Conservation (phyloP, 92 coral and sea anemone genomes). For the Palythoa caribaeorum region DNA sequence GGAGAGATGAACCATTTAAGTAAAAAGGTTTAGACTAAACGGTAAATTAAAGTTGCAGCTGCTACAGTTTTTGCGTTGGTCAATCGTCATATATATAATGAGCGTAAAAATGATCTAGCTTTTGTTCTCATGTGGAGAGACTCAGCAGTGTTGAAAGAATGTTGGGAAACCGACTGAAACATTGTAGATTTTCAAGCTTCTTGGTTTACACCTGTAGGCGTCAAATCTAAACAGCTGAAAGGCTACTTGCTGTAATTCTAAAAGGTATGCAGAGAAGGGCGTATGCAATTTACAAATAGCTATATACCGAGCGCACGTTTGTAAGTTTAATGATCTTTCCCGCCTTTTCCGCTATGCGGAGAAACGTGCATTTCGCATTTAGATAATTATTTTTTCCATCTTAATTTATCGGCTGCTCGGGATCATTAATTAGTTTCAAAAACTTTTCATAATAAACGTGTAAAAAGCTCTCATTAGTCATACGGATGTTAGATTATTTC, state of each 20-base stretch:
- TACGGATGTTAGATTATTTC: background rate
- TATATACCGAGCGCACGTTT: background rate
- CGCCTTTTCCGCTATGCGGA: slow-evolving; percentile 1
- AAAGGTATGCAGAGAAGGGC: background rate
- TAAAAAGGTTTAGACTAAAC: background rate
- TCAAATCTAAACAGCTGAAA: background rate
- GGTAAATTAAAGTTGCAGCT: background rate
- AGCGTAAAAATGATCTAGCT: background rate
- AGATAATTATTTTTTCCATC: background rate
- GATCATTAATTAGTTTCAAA: background rate
- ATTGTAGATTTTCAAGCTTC: background rate
- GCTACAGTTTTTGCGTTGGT: background rate
- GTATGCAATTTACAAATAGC: background rate
- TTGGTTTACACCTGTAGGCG: background rate
- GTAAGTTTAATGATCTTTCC: background rate
- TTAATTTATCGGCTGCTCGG: background rate
- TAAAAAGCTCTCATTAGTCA: background rate
- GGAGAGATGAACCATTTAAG: too few relatives aligned
- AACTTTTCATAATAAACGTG: background rate
- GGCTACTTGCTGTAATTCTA: background rate
- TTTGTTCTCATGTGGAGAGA: background rate
- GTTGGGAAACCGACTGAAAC: background rate
- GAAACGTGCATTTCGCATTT: background rate
- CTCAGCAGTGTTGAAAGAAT: background rate
- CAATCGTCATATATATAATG: background rate